Conservation (phyloP, 30 jellyfish, hydroid and myxozoan genomes). For the Rhopilema esculentum region DNA sequence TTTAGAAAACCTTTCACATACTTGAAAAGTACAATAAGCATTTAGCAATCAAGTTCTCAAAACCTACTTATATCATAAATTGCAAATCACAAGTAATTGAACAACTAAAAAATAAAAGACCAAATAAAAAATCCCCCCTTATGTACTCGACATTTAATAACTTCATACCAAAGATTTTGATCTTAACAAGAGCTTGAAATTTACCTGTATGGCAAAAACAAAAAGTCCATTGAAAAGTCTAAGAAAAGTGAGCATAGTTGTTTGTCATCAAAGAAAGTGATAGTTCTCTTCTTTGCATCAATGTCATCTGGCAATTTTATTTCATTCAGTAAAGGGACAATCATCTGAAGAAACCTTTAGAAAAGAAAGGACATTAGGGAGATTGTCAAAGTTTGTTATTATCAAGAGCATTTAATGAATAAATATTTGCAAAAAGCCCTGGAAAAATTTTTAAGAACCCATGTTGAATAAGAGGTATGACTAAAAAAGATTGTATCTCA, state of each 20-base stretch:
- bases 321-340: conserved; percentile 44
- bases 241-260: conserved; percentile 24
- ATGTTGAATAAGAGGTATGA: background rate
- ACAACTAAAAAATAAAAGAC: too few relatives aligned
- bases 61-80: too few relatives aligned
- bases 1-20: too few relatives aligned
- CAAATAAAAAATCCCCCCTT: too few relatives aligned
- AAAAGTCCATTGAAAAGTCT: conserved; percentile 74
- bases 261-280: conserved; percentile 56
- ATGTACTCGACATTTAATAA: too few relatives aligned
- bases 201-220: conserved; percentile 83
- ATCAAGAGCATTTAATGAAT: background rate
- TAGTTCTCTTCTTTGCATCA: conserved; percentile 40
- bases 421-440: too few relatives aligned
- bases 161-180: too few relatives aligned
- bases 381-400: background rate
- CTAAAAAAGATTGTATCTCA: background rate
- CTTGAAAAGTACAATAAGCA: too few relatives aligned
- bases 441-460: too few relatives aligned
- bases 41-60: too few relatives aligned
- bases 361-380: background rate
- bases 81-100: too few relatives aligned
- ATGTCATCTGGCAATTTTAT: conserved; percentile 70
- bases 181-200: too few relatives aligned
- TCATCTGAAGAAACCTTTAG: conserved; percentile 41